These are phyloP conservation scores for Parnassius apollo DNA, from an alignment of 2,888 invertebrate genomes.

Conservation along the genomic window DNA sequence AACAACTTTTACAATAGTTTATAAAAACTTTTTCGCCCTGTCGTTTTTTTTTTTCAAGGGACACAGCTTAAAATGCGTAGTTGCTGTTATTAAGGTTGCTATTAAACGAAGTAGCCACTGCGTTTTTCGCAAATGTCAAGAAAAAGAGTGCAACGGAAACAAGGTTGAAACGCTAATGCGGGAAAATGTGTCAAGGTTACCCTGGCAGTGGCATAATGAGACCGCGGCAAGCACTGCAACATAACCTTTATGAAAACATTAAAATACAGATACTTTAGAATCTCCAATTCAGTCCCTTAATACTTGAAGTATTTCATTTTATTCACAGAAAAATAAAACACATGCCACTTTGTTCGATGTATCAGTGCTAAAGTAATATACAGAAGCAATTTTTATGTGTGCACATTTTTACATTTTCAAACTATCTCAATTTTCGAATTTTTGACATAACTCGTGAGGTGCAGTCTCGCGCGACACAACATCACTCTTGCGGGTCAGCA, in stretches of 20 bases:
- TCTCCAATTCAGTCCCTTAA: constrained; percentile 30
- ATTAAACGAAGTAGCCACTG: constrained; percentile 55
- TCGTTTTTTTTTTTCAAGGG: background rate
- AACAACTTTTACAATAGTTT: background rate
- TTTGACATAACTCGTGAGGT: constrained; percentile 60
- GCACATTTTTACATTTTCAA: constrained; percentile 52
- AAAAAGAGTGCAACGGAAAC: constrained; percentile 68
- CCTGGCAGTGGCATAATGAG: constrained; percentile 55
- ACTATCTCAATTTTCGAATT: constrained; percentile 68
- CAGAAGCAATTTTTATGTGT: constrained; percentile 17
- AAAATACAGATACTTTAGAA: constrained; percentile 27
- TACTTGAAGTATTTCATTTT: constrained; percentile 31
- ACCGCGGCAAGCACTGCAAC: constrained; percentile 61
- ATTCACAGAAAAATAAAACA: constrained; percentile 27
- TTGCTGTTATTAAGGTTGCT: constrained; percentile 38
- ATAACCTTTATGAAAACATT: constrained; percentile 46
- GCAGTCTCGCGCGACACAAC: constrained; percentile 62
- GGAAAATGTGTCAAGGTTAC: constrained; percentile 79
- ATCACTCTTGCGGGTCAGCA: constrained; percentile 60
- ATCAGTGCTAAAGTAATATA: constrained; percentile 14
- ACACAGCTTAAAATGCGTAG: constrained; percentile 19
- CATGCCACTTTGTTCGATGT: constrained; percentile 27
- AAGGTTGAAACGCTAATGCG: constrained; percentile 70
- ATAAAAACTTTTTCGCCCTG: constrained; percentile 2
- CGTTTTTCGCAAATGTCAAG: constrained; percentile 69